Conservation (phyloP, 1,140 invertebrate genomes). For the Euwallacea fornicatus region DNA sequence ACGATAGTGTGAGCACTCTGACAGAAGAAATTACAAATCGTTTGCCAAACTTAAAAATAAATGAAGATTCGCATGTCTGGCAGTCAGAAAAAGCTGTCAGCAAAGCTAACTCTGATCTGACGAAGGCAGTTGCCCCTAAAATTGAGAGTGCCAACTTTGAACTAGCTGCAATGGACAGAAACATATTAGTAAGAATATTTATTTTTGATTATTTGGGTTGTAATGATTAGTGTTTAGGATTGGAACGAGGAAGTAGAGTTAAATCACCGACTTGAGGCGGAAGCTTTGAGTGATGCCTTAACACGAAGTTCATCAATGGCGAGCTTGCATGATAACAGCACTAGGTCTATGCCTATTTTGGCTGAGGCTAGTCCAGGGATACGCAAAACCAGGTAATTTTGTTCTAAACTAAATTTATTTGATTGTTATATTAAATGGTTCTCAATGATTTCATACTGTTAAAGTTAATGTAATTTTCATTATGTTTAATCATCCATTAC, state of each 20-base stretch:
- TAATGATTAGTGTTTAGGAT: constrained; percentile 44
- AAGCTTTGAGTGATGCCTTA: constrained; percentile 56
- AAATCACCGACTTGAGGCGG: constrained; percentile 55
- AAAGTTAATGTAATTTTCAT: background rate
- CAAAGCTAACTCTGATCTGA: background rate
- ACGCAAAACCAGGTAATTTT: constrained; percentile 41
- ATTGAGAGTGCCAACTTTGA: background rate
- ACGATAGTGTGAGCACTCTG: background rate
- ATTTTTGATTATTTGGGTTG: background rate
- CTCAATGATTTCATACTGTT: background rate
- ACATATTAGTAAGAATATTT: background rate
- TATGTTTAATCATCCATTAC: constrained; percentile 16
- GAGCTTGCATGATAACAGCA: constrained; percentile 57
- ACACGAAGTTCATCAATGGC: constrained; percentile 59
- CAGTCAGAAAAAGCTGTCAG: too few relatives aligned
- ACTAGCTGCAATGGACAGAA: background rate
- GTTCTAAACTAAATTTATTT: too few relatives aligned
- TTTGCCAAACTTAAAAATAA: background rate
- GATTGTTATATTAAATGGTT: background rate
- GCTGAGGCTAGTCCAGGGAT: constrained; percentile 28
- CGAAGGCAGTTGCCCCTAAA: background rate
- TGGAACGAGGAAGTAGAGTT: constrained; percentile 63
- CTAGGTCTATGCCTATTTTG: constrained; percentile 41
- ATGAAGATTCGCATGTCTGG: too few relatives aligned
- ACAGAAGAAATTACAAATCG: constrained; percentile 2